Evolutionary conservation across 1,140 invertebrate genomes (phyloP).

Genomic region (Sinonovacula constricta): DNA sequence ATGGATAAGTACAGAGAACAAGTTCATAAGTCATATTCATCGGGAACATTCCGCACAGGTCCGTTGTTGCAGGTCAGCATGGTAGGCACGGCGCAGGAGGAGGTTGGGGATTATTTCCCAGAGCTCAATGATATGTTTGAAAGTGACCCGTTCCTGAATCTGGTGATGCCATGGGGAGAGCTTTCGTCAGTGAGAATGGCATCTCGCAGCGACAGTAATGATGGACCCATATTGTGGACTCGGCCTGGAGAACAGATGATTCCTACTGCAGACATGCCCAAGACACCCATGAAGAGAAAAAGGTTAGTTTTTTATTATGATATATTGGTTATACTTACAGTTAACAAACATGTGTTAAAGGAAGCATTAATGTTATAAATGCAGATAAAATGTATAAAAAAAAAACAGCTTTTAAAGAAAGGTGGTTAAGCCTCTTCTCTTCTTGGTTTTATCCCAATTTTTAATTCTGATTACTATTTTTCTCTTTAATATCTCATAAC

Average conservation of each 20-base stretch:
- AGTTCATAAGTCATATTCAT: constrained; percentile 88
- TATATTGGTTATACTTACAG: too few relatives aligned
- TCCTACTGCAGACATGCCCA: constrained; percentile 92
- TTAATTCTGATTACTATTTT: too few relatives aligned
- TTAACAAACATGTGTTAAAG: too few relatives aligned
- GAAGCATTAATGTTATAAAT: too few relatives aligned
- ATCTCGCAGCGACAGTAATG: constrained; percentile 94
- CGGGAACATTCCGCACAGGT: constrained; percentile 95
- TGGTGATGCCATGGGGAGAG: constrained; percentile 97
- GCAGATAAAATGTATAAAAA: too few relatives aligned
- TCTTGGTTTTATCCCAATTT: too few relatives aligned
- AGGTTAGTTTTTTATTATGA: too few relatives aligned
- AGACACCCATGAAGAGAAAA: constrained; percentile 92
- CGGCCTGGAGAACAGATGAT: constrained; percentile 98
- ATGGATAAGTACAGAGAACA: constrained; percentile 93
- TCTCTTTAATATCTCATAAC: too few relatives aligned
- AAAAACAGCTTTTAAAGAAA: too few relatives aligned
- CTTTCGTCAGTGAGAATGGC: constrained; percentile 92
- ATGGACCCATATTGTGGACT: constrained; percentile 99
- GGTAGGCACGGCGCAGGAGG: constrained; percentile 98
- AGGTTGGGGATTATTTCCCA: constrained; percentile 98
- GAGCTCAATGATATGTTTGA: constrained; percentile 92
- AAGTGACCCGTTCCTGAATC: constrained; percentile 89
- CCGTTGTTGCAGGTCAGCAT: constrained; percentile 97
- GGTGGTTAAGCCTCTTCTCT: too few relatives aligned